These are phyloP conservation scores for Coranthus polyacanthus DNA, from an alignment of 2,797 vertebrate genomes.

Conservation along the genomic window DNA sequence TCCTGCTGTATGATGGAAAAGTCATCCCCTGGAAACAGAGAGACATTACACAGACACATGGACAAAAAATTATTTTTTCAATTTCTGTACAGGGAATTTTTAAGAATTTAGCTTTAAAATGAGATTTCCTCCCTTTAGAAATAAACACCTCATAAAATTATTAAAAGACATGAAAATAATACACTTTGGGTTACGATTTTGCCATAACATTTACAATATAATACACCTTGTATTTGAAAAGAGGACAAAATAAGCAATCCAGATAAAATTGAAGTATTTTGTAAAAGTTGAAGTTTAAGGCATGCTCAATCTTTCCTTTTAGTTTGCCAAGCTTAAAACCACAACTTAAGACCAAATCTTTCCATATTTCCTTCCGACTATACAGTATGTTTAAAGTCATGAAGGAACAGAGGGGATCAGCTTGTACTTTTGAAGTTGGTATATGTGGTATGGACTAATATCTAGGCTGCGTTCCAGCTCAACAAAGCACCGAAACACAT, in stretches of 20 bases:
- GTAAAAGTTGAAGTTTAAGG: no score
- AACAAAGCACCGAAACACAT: conserved; percentile 43
- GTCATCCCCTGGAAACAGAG: conserved; percentile 92
- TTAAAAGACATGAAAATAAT: background rate
- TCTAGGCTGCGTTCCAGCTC: conserved; percentile 43
- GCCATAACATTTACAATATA: background rate
- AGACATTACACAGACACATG: conserved; percentile 60
- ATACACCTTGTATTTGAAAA: background rate
- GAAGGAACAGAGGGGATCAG: conserved; percentile 37
- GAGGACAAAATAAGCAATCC: background rate
- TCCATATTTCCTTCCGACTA: conserved; percentile 1
- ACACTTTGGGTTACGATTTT: conserved; percentile 4
- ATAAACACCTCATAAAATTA: conserved; percentile 25
- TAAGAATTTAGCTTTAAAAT: conserved; percentile 13
- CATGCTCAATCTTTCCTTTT: conserved; percentile 46
- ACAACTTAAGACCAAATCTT: conserved; percentile 16
- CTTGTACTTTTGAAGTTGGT: conserved; percentile 43
- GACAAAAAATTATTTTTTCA: conserved; percentile 32
- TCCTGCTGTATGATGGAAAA: conserved; percentile 99
- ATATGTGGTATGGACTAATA: conserved; percentile 31
- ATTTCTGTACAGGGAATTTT: conserved; percentile 18
- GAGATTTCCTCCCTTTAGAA: conserved; percentile 22
- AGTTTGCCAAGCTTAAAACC: conserved; percentile 47
- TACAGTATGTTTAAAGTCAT: conserved; percentile 12
- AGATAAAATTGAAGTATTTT: background rate